Conservation (phyloP, 2,797 vertebrate genomes). For the Taenioides sp. region DNA sequence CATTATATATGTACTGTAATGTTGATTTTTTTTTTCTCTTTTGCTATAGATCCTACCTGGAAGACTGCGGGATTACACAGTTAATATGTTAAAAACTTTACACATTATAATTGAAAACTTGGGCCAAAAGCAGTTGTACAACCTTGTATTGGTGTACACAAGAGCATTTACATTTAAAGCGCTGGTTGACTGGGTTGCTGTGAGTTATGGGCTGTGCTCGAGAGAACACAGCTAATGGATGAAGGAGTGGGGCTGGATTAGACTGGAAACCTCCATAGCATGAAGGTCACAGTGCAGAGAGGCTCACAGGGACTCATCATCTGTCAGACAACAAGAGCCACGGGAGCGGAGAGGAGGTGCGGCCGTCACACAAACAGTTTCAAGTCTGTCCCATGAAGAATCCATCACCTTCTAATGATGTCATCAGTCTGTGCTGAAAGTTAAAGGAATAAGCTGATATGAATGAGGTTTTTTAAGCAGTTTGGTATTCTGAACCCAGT, state of each 20-base stretch:
- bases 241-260: constrained; percentile 35
- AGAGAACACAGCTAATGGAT: constrained; percentile 24
- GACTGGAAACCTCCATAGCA: constrained; percentile 27
- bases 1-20: too few species aligned
- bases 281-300: constrained; percentile 55
- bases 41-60: too few species aligned
- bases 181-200: not conserved
- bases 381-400: not conserved
- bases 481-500: not conserved
- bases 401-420: not conserved
- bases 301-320: constrained; percentile 34
- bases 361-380: not conserved
- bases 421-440: not conserved
- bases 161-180: constrained; percentile 18
- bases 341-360: constrained; percentile 18
- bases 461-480: not conserved
- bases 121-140: not conserved
- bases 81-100: constrained; percentile 21
- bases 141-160: constrained; percentile 4
- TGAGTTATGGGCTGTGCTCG: constrained; percentile 19
- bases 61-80: too few species aligned
- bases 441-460: not conserved
- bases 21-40: too few species aligned
- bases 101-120: not conserved
- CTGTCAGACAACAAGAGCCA: constrained; percentile 34